These are phyloP conservation scores for Elaphurus davidianus DNA, from an alignment of 2,113 vertebrate genomes.

Conservation along the genomic window DNA sequence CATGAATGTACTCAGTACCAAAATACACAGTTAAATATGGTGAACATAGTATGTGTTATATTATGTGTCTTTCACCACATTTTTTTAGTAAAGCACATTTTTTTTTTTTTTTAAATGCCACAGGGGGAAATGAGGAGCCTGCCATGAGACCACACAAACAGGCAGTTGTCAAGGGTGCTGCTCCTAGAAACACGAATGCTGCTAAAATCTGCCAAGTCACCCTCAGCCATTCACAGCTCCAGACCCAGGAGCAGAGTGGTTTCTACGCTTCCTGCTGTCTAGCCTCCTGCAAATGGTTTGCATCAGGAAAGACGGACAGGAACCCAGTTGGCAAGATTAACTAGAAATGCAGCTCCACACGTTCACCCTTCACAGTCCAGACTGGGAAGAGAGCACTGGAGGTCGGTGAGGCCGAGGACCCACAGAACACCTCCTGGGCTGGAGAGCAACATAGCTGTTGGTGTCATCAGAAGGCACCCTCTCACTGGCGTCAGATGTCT, in stretches of 20 bases:
- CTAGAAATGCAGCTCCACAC: background rate
- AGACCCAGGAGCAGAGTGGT: background rate
- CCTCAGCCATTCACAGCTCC: background rate
- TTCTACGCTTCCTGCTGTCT: background rate
- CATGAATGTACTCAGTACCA: background rate
- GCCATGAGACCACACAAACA: background rate
- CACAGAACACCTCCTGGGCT: background rate
- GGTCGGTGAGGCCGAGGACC: background rate
- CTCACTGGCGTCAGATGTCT: background rate
- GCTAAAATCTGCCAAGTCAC: conserved; percentile 35
- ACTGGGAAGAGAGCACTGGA: background rate
- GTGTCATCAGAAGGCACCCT: background rate
- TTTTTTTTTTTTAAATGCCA: background rate
- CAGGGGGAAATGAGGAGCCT: background rate
- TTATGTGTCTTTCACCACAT: background rate
- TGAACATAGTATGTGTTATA: background rate
- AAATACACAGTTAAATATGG: background rate
- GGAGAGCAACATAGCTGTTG: background rate
- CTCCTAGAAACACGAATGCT: background rate
- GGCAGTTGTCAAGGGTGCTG: background rate
- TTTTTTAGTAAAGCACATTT: background rate
- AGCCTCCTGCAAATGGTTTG: background rate
- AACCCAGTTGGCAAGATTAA: background rate
- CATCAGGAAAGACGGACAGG: background rate
- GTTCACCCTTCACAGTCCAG: background rate